These are phyloP conservation scores for Nymphalis polychloros DNA, from an alignment of 2,888 invertebrate species.

Conservation along the genomic window DNA sequence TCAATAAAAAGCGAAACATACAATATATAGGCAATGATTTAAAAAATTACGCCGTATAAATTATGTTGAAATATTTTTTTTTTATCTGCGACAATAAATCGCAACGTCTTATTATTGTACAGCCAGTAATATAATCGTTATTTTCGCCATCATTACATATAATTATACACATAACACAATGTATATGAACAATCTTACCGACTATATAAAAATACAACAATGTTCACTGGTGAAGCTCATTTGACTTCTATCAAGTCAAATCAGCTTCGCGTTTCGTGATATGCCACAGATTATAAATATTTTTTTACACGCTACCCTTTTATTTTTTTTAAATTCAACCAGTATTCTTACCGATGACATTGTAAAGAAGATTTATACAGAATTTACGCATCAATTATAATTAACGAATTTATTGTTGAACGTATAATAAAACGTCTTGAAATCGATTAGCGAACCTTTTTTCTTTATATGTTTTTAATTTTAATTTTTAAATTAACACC, in stretches of 20 bases:
- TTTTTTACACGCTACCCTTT: conserved; percentile 57
- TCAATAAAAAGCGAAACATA: conserved; percentile 25
- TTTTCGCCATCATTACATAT: conserved; percentile 20
- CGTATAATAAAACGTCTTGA: neutral
- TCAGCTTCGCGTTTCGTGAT: conserved; percentile 62
- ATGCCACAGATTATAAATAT: conserved; percentile 66
- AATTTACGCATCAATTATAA: too few relatives aligned
- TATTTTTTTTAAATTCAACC: conserved; percentile 21
- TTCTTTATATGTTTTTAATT: too few relatives aligned
- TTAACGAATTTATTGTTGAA: too few relatives aligned
- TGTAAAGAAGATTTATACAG: neutral
- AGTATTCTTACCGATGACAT: conserved; percentile 22
- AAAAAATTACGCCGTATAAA: conserved; percentile 18
- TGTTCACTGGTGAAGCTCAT: conserved; percentile 54
- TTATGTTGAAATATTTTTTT: conserved; percentile 6
- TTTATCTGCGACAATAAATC: conserved; percentile 32
- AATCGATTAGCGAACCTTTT: too few relatives aligned
- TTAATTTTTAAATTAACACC: conserved; percentile 26
- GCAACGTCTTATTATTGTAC: conserved; percentile 10
- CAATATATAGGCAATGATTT: conserved; percentile 18
- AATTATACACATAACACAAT: conserved; percentile 48
- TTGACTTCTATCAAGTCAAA: conserved; percentile 50
- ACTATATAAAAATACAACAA: conserved; percentile 79
- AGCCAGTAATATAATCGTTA: conserved; percentile 29
- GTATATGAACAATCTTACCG: conserved; percentile 67